Percentiles rank a stretch among this genome's conserved stretches.
Evolutionary conservation across 2,113 vertebrate species (phyloP).

Genomic region (Crotalus viridis): DNA sequence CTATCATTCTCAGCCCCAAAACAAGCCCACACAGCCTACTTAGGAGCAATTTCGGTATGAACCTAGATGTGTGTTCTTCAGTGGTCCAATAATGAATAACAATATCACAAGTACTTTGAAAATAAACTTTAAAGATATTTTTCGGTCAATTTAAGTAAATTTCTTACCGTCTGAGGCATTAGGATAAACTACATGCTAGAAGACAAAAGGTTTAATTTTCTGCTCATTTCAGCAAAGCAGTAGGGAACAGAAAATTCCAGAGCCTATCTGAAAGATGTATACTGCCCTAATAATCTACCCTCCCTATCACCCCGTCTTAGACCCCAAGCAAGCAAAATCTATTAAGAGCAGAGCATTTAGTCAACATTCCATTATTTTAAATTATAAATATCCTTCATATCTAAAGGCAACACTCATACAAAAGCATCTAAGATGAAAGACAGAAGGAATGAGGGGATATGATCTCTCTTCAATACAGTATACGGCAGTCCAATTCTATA

Average conservation of each 20-base stretch:
- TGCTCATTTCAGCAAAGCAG: conserved; percentile 4
- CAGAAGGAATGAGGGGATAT: not conserved
- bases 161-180: not conserved
- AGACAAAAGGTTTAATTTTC: not conserved
- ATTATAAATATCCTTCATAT: not conserved
- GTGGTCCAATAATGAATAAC: not conserved
- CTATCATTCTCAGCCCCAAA: not conserved
- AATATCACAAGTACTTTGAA: not conserved
- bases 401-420: not conserved
- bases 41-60: not conserved
- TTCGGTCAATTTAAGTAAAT: not conserved
- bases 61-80: not conserved
- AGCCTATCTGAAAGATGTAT: not conserved
- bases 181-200: conserved; percentile 5
- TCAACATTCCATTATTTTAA: not conserved
- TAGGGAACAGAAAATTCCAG: conserved; percentile 5
- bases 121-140: not conserved
- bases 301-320: not conserved
- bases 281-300: accelerated
- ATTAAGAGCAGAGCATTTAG: not conserved
- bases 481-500: not conserved
- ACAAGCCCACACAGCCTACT: not conserved
- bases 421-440: not conserved
- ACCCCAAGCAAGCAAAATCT: not conserved
- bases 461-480: not conserved